Evolutionary conservation across 64 coral and sea anemone genomes (phyloP).

Genomic region (Montipora foliosa): DNA sequence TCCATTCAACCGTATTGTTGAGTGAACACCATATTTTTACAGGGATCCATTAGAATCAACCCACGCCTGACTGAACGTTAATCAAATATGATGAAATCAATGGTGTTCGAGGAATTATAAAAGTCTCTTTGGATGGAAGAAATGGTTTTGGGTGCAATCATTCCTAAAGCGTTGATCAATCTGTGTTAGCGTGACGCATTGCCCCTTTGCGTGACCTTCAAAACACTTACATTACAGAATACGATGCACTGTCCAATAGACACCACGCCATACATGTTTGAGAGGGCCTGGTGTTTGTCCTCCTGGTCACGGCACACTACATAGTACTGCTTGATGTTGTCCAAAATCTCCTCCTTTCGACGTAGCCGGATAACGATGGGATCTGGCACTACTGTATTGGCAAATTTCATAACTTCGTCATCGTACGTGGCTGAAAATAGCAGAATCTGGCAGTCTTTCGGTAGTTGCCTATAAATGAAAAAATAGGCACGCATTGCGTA

Average conservation of each 20-base stretch:
- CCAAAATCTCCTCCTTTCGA: slow-evolving; percentile 89
- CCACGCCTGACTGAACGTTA: no score
- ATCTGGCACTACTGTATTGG: slow-evolving; percentile 77
- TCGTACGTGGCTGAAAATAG: slow-evolving; percentile 97
- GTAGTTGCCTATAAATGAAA: background rate
- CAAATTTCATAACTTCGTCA: slow-evolving; percentile 95
- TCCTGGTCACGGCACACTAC: slow-evolving; percentile 76
- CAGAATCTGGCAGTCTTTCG: slow-evolving; percentile 86
- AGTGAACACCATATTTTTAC: no score
- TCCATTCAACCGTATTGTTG: no score
- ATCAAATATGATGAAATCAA: no score
- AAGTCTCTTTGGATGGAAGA: no score
- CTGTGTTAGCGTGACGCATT: no score
- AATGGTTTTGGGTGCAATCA: no score
- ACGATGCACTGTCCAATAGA: slow-evolving; percentile 98
- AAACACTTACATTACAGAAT: slow-evolving; percentile 91
- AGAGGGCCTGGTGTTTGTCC: slow-evolving; percentile 90
- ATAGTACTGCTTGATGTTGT: slow-evolving; percentile 97
- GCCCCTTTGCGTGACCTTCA: background rate
- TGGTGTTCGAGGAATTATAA: no score
- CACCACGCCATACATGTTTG: slow-evolving; percentile 95
- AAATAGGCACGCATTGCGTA: no score
- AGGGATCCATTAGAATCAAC: no score
- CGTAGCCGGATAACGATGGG: slow-evolving; percentile 85
- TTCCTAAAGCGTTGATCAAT: no score